A percentile compares a stretch with the other conserved stretches of the same genome.
Evolutionary conservation across 2,797 vertebrate genomes (phyloP).

Genomic region (Anabacerthia variegaticeps): DNA sequence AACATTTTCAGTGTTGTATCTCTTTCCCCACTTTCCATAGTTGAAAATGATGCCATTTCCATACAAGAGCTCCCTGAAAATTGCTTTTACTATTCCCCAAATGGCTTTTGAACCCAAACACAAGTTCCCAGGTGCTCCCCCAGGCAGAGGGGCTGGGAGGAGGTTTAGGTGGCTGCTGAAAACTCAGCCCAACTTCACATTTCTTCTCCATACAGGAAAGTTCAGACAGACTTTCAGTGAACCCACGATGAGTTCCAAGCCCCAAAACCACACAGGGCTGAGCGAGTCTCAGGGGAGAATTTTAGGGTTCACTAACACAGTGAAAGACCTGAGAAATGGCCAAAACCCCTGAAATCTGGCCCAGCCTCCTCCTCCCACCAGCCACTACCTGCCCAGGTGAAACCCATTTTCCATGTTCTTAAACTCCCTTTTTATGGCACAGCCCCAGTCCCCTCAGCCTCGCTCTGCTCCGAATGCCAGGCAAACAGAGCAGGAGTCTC

Average conservation of each 20-base stretch:
- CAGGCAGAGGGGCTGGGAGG: rapidly evolving
- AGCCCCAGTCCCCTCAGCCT: background rate
- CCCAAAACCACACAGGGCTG: background rate
- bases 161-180: background rate
- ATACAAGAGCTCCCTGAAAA: background rate
- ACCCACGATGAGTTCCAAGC: background rate
- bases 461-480: background rate
- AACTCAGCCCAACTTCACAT: background rate
- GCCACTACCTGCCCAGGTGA: background rate
- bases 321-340: background rate
- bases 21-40: background rate
- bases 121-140: background rate
- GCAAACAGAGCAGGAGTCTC: conserved; percentile 53
- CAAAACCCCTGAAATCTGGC: background rate
- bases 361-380: background rate
- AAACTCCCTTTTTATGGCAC: background rate
- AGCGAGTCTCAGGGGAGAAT: background rate
- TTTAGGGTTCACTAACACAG: background rate
- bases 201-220: background rate
- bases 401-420: background rate
- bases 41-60: background rate
- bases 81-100: background rate
- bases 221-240: background rate
- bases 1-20: background rate
- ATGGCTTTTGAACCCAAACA: rapidly evolving